Evolutionary conservation across 2,888 invertebrate species (phyloP).

Genomic region (Rhingia rostrata): DNA sequence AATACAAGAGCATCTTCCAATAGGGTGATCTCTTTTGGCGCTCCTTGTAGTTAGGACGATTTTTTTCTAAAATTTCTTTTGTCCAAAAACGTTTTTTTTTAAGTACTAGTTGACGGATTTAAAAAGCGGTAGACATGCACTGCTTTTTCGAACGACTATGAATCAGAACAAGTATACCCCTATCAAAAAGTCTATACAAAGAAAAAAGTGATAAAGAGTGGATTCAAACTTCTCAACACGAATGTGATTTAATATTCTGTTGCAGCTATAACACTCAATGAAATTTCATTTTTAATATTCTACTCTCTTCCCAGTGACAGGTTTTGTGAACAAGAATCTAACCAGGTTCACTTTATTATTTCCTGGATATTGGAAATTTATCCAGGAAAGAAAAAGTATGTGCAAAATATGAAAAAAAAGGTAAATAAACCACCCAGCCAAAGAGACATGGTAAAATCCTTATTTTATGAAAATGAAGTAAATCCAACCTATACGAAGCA

Average conservation of each 20-base stretch:
- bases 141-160: no score
- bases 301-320: slow-evolving; percentile 31
- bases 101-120: no score
- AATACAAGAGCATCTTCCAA: no score
- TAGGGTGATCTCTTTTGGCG: no score
- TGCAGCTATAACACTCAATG: background rate
- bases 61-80: no score
- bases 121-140: no score
- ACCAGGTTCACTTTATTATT: slow-evolving; percentile 44
- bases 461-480: slow-evolving; percentile 70
- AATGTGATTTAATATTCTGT: slow-evolving; percentile 14
- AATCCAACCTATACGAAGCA: slow-evolving; percentile 34
- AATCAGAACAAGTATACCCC: no score
- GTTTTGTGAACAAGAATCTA: slow-evolving; percentile 10
- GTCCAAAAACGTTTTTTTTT: no score
- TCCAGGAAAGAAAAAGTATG: slow-evolving; percentile 34
- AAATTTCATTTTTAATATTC: slow-evolving; percentile 65
- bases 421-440: slow-evolving; percentile 1
- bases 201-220: background rate
- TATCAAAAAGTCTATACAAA: no score
- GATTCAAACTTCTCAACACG: slow-evolving; percentile 9
- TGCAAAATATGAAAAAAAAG: slow-evolving; percentile 21
- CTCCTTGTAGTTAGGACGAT: no score
- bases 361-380: slow-evolving; percentile 56
- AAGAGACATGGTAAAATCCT: slow-evolving; percentile 61